Conservation (phyloP, 2,888 invertebrate species). For the Imbricaverruca yamaguchii region DNA sequence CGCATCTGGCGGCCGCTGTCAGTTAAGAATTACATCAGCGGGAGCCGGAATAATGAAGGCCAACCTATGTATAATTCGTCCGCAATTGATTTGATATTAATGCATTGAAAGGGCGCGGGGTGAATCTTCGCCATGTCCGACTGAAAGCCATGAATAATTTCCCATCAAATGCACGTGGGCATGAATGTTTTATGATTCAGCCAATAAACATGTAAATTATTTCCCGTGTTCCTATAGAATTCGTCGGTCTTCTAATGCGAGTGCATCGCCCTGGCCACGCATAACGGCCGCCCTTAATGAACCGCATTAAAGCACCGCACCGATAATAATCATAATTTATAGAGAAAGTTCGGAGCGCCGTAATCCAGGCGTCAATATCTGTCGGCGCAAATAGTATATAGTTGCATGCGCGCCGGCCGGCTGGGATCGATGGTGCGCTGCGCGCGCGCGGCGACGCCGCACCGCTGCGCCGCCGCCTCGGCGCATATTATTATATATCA, state of each 20-base stretch:
- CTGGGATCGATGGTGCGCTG: not conserved
- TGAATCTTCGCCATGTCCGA: not conserved
- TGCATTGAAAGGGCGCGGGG: not conserved
- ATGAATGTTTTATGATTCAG: slow-evolving; percentile 11
- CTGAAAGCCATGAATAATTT: slow-evolving; percentile 4
- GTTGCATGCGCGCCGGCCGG: not conserved
- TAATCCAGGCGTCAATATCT: not conserved
- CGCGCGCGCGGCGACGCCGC: not conserved
- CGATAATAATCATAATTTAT: slow-evolving; percentile 19
- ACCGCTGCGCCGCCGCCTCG: not conserved
- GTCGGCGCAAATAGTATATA: too few species aligned
- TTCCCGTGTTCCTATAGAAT: not conserved
- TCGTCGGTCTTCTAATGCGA: not conserved
- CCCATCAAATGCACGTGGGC: not conserved
- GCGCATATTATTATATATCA: slow-evolving; percentile 13
- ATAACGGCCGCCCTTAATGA: slow-evolving; percentile 1
- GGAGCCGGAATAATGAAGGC: too few species aligned
- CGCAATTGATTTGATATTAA: slow-evolving; percentile 17
- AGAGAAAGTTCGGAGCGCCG: slow-evolving; percentile 3
- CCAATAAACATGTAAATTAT: slow-evolving; percentile 22
- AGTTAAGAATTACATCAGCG: too few species aligned
- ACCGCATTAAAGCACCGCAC: not conserved
- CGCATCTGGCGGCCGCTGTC: too few species aligned
- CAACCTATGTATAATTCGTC: not conserved
- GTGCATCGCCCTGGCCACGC: not conserved